A percentile compares a stretch with the other conserved stretches of the same genome.
phyloP scores from a whole-genome alignment of 2,888 invertebrate species.

The Agrochola lychnidis region DNA sequence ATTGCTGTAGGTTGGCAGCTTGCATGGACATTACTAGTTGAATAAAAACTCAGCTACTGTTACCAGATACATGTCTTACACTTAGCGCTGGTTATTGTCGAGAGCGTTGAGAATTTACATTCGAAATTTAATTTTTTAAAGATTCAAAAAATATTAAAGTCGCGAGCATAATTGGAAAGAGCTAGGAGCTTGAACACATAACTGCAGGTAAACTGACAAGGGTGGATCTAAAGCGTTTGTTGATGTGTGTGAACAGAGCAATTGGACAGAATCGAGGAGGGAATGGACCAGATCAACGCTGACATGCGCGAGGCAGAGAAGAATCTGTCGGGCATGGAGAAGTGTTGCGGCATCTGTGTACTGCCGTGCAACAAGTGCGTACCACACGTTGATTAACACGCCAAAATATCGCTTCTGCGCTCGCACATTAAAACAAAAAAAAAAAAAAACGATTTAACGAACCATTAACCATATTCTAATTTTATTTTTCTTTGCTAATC shows the following conservation, averaged over 20 bases:
- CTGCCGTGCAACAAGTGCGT: slow-evolving; percentile 99
- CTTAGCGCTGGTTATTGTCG: slow-evolving; percentile 88
- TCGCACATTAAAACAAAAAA: slow-evolving; percentile 26
- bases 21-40: slow-evolving; percentile 82
- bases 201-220: slow-evolving; percentile 70
- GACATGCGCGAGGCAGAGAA: slow-evolving; percentile 99
- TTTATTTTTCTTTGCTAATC: slow-evolving; percentile 48
- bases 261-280: slow-evolving; percentile 99
- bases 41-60: slow-evolving; percentile 71
- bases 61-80: slow-evolving; percentile 83
- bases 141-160: slow-evolving; percentile 53
- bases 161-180: slow-evolving; percentile 70
- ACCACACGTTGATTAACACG: slow-evolving; percentile 31
- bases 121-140: slow-evolving; percentile 52
- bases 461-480: slow-evolving; percentile 39
- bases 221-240: slow-evolving; percentile 79
- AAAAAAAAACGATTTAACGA: slow-evolving; percentile 15
- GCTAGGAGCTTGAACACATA: slow-evolving; percentile 85
- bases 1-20: slow-evolving; percentile 77
- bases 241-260: slow-evolving; percentile 95
- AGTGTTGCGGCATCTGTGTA: slow-evolving; percentile 99
- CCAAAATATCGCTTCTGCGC: slow-evolving; percentile 32
- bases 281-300: slow-evolving; percentile 99
- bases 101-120: slow-evolving; percentile 91
- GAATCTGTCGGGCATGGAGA: slow-evolving; percentile 99